Conservation (phyloP, 2,888 invertebrate genomes). For the Ormyrus pomaceus region DNA sequence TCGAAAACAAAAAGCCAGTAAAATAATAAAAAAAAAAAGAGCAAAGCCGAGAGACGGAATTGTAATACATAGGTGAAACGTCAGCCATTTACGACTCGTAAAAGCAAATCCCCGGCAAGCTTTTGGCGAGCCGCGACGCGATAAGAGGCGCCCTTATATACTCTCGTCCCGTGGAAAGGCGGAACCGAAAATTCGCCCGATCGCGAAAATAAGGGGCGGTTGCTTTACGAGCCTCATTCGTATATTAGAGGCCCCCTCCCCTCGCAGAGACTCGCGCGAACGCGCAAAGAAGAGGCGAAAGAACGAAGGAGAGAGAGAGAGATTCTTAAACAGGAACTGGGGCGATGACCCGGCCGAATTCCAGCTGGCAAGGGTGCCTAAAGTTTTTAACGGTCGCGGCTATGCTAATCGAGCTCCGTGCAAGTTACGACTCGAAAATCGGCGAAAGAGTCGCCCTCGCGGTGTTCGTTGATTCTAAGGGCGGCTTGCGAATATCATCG, state of each 20-base stretch:
- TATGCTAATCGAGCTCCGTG: constrained; percentile 1
- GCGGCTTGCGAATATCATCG: not conserved
- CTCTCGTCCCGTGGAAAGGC: too few relatives aligned
- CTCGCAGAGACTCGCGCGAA: not conserved
- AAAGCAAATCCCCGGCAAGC: not conserved
- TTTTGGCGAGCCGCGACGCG: not conserved
- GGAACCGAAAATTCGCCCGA: too few relatives aligned
- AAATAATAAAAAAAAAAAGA: not conserved
- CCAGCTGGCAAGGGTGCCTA: not conserved
- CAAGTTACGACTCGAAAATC: not conserved
- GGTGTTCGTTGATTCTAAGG: constrained; percentile 1
- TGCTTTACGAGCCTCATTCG: too few relatives aligned
- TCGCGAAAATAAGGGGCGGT: too few relatives aligned
- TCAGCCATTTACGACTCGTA: constrained; percentile 15
- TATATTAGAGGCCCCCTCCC: too few relatives aligned
- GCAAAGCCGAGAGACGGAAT: not conserved
- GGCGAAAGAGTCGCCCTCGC: not conserved
- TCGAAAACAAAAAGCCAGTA: constrained; percentile 6
- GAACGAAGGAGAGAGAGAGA: not conserved
- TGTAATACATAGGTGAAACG: constrained; percentile 23
- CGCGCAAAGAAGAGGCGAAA: not conserved
- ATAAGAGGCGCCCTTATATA: too few relatives aligned
- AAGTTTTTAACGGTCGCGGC: not conserved
- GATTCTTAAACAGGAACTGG: constrained; percentile 45
- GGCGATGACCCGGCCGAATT: constrained; percentile 34